Percentiles rank a stretch among this genome's conserved stretches.
These are phyloP conservation scores for Lucifuga dentata DNA, from an alignment of 2,113 vertebrate species.

Conservation along the genomic window DNA sequence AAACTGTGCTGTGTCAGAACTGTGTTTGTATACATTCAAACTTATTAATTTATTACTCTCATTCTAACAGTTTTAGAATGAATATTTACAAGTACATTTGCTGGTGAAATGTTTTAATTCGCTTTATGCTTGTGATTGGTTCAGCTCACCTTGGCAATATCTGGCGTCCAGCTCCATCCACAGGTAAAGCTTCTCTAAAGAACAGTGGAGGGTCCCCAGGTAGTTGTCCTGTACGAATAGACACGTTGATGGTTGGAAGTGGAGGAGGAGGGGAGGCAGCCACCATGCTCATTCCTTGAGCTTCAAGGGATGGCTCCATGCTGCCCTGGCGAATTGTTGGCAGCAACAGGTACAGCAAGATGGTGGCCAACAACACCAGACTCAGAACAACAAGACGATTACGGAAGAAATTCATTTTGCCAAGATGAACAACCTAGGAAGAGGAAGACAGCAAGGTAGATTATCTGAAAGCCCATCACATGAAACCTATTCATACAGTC, in stretches of 20 bases:
- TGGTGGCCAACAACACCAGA: constrained; percentile 84
- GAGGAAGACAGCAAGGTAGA: constrained; percentile 27
- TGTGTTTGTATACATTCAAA: not conserved
- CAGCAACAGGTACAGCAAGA: constrained; percentile 89
- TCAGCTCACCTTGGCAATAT: constrained; percentile 83
- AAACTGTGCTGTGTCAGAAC: not conserved
- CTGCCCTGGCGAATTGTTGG: constrained; percentile 83
- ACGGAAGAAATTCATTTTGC: constrained; percentile 82
- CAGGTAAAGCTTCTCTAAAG: constrained; percentile 88
- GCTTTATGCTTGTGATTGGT: not conserved
- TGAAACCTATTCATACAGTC: not conserved
- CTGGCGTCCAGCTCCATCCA: constrained; percentile 71
- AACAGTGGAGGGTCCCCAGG: constrained; percentile 86
- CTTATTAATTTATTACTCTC: not conserved
- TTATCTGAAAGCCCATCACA: not conserved
- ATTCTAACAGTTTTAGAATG: not conserved
- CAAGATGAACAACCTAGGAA: constrained; percentile 40
- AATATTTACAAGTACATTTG: not conserved
- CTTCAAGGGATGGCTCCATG: constrained; percentile 77
- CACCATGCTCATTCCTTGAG: constrained; percentile 71
- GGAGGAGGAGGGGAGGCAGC: constrained; percentile 55
- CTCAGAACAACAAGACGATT: constrained; percentile 85
- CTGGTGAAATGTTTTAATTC: not conserved
- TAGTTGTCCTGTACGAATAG: constrained; percentile 81
- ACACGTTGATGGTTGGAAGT: constrained; percentile 74